Percentiles rank a stretch among this genome's conserved stretches.
These are phyloP conservation scores for Trachelipus rathkii DNA, from an alignment of 1,140 invertebrate genomes.

Conservation along the genomic window DNA sequence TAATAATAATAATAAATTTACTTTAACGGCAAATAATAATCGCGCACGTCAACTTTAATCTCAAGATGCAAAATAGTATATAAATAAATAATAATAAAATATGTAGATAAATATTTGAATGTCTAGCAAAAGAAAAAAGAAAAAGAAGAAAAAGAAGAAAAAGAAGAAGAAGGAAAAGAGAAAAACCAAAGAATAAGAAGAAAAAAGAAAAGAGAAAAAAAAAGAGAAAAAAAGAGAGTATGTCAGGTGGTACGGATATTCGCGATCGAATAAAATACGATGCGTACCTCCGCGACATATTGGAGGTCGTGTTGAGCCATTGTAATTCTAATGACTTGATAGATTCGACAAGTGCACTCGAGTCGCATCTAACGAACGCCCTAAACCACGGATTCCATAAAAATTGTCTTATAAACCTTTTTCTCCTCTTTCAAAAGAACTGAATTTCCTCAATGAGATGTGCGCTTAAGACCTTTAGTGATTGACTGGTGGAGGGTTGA, in stretches of 20 bases:
- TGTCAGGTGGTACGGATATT: background rate
- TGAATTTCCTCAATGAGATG: background rate
- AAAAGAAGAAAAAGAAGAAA: no score
- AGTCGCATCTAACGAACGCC: background rate
- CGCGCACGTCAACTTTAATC: no score
- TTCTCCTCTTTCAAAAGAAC: background rate
- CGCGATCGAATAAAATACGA: constrained; percentile 12
- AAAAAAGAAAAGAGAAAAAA: no score
- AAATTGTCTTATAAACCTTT: background rate
- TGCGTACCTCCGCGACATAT: constrained; percentile 30
- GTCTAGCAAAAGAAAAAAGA: no score
- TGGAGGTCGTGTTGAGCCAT: constrained; percentile 35
- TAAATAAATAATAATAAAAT: no score
- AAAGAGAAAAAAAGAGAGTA: no score
- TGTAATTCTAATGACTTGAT: constrained; percentile 39
- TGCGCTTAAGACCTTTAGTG: constrained; percentile 2
- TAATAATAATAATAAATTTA: no score
- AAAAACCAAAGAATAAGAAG: no score
- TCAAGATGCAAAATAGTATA: no score
- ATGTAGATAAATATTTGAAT: no score
- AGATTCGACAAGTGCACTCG: constrained; percentile 36
- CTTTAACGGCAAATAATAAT: no score
- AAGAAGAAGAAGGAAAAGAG: no score
- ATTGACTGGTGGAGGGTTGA: constrained; percentile 38
- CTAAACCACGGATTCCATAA: background rate